Evolutionary conservation across 1,140 invertebrate genomes (phyloP).

Genomic region (Acromyrmex heyeri): DNA sequence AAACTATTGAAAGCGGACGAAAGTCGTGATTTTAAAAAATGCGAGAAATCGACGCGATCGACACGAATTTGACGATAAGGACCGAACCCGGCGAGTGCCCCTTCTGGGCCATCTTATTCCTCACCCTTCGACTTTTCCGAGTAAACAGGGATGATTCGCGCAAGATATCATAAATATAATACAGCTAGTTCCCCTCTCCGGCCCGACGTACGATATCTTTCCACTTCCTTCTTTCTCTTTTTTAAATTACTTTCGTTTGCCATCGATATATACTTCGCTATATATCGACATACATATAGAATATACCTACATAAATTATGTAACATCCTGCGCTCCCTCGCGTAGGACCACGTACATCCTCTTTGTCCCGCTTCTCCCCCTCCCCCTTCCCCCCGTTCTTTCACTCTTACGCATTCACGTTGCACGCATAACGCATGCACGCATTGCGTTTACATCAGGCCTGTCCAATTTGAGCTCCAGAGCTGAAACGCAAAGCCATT

Average conservation of each 20-base stretch:
- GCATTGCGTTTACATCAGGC: no score
- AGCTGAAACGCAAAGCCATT: no score
- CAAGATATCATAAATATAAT: slow-evolving; percentile 65
- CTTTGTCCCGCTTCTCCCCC: neutral
- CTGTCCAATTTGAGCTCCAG: no score
- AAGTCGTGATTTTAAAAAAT: neutral
- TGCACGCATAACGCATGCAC: slow-evolving; percentile 26
- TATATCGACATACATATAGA: slow-evolving; percentile 77
- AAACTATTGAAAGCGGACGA: neutral
- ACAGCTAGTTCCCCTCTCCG: neutral
- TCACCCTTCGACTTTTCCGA: slow-evolving; percentile 1
- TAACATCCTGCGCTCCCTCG: slow-evolving; percentile 53
- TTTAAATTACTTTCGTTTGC: slow-evolving; percentile 73
- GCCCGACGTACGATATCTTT: slow-evolving; percentile 34
- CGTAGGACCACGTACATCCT: slow-evolving; percentile 41
- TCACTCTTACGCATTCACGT: slow-evolving; percentile 37
- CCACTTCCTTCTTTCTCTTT: slow-evolving; percentile 17
- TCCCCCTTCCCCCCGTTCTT: neutral
- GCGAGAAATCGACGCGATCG: slow-evolving; percentile 1
- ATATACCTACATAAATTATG: slow-evolving; percentile 73
- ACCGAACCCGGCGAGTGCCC: neutral
- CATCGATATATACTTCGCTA: slow-evolving; percentile 72
- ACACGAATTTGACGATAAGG: no score
- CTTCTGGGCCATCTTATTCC: slow-evolving; percentile 8
- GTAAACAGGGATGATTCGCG: slow-evolving; percentile 72